Base-by-base conservation (phyloP, 2,888 invertebrate genomes). In the Phaonia tiefii region DNA sequence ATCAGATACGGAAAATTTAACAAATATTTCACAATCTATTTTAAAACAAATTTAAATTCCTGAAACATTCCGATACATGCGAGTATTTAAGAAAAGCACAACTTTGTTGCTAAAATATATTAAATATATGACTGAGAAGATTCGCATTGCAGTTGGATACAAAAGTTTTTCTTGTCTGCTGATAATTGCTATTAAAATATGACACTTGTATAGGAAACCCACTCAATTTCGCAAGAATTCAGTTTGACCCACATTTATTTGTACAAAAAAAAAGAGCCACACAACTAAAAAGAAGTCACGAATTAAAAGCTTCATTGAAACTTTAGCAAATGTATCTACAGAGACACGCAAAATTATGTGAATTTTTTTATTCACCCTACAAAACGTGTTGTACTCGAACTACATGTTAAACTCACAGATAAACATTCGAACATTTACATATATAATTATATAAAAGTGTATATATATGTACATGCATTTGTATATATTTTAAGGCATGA, bases 211-310 rank as follows among this genome's bases (percentile, higher is more conserved):
- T 44, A n/a, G 17, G 3, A 49, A 49, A 20, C 17, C 2, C 49
- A 49, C 39, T 37, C 15, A 39, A 15, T 39, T 39, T 26, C n/a
- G 22, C 31, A 31, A 15, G 31, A 15, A 31, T 58, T 20, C 15
- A 39, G 20, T 39, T 60, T 60, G 60, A 60, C 60, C 60, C 60
- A 60, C 37, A 20, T 39, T 37, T 39, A 11, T 1, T 39, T 39
- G 46, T 20, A 20, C 1, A 15, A 7, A 15, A 13, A 56, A 56
- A 56, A 56, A 56, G 1, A 56, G 26, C 56, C 56, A 56, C 4
- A 49, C 49, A 49, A n/a, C n/a, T n/a, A n/a, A n/a, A n/a, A 20
- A 49, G 22, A 1, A 49, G 49, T 20, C 20, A 49, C 49, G 20
- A 49, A 49, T 17, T 39, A 60, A 39, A 17, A 10, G 1, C 25